Base-by-base conservation (phyloP, 2,113 vertebrate genomes). In the Numenius arquata region DNA sequence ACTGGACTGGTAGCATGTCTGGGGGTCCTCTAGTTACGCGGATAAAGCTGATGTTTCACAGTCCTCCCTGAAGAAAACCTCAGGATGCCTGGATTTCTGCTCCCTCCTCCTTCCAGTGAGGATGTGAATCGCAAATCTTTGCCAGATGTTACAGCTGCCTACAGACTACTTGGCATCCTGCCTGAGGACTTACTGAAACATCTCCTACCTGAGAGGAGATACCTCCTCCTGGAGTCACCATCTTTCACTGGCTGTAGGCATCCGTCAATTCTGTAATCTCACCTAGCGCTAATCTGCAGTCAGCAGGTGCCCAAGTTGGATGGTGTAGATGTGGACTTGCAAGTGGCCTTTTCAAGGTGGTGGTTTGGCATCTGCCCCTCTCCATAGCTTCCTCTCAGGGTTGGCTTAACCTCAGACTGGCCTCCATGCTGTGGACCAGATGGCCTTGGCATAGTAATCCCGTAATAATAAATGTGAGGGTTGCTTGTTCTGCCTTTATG, bases 391-490 rank as follows among this genome's bases (percentile, higher is more conserved):
- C 14, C n/a, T 83, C 25, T 48, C 86, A 40, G 72, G 58, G 67
- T 53, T 0, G 0, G 20, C 19, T 47, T 0, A 4, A 47, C 34
- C 40, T 75, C 56, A 17, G 61, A 19, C 30, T 30, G 36, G 52
- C 55, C 21, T 94, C 18, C 76, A 1, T 53, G 91, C 91, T 94
- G 80, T 25, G 84, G n/a, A 30, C 48, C 86, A 80, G 67, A 80
- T 94, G 89, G 72, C 18, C 63, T 95, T 92, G 86, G 63, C 80
- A 18, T 19, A 19, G 34, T 43, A 53, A 77, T 77, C 21, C 67
- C 14, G 1, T 20, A 34, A 52, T 3, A 72, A 36, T 30, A 50
- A 86, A 71, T 10, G 52, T 9, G 27, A 48, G 22, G 15, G 19
- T 74, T 93, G 73, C 65, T 61, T 45, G 30, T 41, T 47, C 48